These are phyloP conservation scores for Heterohyrax brucei DNA, from an alignment of 2,797 vertebrate species.

Conservation along the genomic window DNA sequence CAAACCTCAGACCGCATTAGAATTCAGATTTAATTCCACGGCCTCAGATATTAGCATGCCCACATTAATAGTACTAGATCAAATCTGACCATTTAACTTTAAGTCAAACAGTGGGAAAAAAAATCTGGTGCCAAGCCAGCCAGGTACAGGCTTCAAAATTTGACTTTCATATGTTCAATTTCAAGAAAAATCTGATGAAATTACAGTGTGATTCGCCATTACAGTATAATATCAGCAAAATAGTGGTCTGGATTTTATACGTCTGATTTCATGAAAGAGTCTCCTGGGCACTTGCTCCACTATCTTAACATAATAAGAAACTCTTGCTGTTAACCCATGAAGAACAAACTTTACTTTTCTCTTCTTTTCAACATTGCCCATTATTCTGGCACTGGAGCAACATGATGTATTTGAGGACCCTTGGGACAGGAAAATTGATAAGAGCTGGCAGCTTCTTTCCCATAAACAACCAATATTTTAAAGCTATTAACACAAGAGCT, in stretches of 20 bases:
- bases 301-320: conserved; percentile 56
- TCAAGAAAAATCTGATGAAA: conserved; percentile 50
- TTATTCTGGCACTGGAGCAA: conserved; percentile 41
- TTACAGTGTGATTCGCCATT: not conserved
- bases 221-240: not conserved
- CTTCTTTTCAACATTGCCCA: conserved; percentile 26
- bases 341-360: conserved; percentile 20
- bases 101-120: conserved; percentile 37
- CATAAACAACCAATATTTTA: conserved; percentile 79
- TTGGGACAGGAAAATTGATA: conserved; percentile 69
- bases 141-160: not conserved
- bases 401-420: conserved; percentile 51
- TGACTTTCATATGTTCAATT: not conserved
- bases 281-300: not conserved
- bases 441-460: conserved; percentile 76
- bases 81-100: conserved; percentile 5
- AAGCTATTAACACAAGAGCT: conserved; percentile 77
- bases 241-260: not conserved
- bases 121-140: not conserved
- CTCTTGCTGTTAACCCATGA: not conserved
- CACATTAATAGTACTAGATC: not conserved
- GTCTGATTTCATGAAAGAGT: conserved; percentile 7
- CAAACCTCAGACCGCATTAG: not conserved
- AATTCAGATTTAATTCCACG: not conserved
- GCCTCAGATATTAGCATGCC: not conserved